Evolutionary conservation across 2,797 vertebrate genomes (phyloP), one percentile per base, ranked within the genome.

Genomic region (Eulemur rubriventer): DNA sequence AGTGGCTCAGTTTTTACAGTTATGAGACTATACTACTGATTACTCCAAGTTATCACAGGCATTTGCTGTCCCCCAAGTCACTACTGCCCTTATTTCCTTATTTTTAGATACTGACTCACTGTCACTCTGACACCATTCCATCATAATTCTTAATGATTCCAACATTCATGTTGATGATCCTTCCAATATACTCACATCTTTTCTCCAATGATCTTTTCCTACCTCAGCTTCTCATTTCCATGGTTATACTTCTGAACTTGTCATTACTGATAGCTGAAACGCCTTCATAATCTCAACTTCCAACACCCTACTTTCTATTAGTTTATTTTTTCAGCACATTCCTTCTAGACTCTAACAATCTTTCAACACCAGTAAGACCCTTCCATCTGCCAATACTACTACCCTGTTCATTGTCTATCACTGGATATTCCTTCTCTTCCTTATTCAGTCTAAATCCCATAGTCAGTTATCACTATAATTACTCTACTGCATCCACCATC

Each of bases 31-130:
- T 22, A 59, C 10, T 87, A 90, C 28, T 50, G 67, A 78, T 52
- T 46, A 89, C 33, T 57, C 43, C 57, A 91, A 83, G 4, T 65
- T 57, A 81, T 46, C 26, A 11, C 1, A 48, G 69, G 26, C 26
- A 69, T 92, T 75, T 87, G 38, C 24, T 72, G 22, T 5, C n/a
- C 57, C 18, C 24, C 61, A 83, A 46, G 30, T 93, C 82, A 83
- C n/a, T 67, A 72, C 14, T 83, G 63, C 38, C 35, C 50, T 89
- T 91, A 63, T 78, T 52, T 73, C 26, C 76, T 94, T 86, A 92
- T 55, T 93, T 76, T 79, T 87, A 94, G 43, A 55, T 93, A 50
- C 63, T 95, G 67, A 89, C 18, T 79, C 20, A 96, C 28, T 41
- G 18, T 46, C 20, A 89, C 30, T 43, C 67, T 81, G 20, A 91